These are phyloP conservation scores for Neoaliturus tenellus DNA, from an alignment of 2,888 invertebrate genomes.

Conservation along the genomic window DNA sequence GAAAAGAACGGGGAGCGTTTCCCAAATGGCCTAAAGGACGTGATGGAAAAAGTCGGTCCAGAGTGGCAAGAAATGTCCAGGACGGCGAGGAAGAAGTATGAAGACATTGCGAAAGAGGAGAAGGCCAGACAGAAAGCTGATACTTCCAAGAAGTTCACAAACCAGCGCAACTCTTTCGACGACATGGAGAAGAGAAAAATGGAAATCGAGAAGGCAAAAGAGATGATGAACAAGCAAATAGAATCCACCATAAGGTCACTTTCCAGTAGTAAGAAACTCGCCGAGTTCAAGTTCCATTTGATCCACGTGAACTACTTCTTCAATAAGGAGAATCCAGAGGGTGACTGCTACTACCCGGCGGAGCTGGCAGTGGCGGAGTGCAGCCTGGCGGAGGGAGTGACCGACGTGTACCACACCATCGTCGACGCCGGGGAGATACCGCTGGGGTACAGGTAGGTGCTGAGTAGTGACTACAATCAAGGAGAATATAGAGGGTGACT, in stretches of 20 bases:
- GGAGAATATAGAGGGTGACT: no score
- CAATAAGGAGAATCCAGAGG: no score
- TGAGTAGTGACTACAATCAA: no score
- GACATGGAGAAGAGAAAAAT: not conserved
- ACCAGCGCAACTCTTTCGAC: not conserved
- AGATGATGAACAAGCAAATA: not conserved
- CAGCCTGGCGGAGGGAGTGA: no score
- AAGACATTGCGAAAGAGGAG: not conserved
- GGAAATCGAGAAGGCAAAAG: not conserved
- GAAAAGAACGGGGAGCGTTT: not conserved
- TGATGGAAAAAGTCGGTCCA: not conserved
- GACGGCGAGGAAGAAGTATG: not conserved
- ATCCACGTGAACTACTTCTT: no score
- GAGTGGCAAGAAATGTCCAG: not conserved
- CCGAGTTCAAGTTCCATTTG: no score
- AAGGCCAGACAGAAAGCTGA: not conserved
- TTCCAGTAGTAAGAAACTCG: no score
- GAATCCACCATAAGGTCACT: not conserved
- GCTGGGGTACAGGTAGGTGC: no score
- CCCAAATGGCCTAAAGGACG: not conserved
- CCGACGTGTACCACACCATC: no score
- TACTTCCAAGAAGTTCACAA: not conserved
- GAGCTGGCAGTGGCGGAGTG: no score
- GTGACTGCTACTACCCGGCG: no score
- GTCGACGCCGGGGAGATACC: no score